Evolutionary conservation across 1,140 invertebrate species (phyloP).

Genomic region (Drosophila kohkoa): DNA sequence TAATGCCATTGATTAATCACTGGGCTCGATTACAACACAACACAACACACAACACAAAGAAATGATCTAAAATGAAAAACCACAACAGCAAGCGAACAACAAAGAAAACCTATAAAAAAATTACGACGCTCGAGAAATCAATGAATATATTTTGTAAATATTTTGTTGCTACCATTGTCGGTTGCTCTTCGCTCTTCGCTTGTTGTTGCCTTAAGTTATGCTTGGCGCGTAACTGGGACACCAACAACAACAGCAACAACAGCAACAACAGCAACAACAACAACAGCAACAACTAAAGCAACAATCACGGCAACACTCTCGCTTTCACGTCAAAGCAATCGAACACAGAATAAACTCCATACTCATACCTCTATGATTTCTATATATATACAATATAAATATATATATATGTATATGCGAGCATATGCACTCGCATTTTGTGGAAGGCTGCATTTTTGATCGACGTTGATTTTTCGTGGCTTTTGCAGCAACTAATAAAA

Average conservation of each 20-base stretch:
- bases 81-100: slow-evolving; percentile 22
- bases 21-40: slow-evolving; percentile 35
- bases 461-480: slow-evolving; percentile 15
- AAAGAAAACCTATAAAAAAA: slow-evolving; percentile 32
- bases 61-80: slow-evolving; percentile 55
- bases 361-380: slow-evolving; percentile 27
- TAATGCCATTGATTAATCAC: slow-evolving; percentile 57
- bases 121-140: slow-evolving; percentile 60
- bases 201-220: slow-evolving; percentile 48
- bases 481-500: slow-evolving; percentile 19
- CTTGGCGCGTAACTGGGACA: slow-evolving; percentile 61
- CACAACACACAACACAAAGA: slow-evolving; percentile 12
- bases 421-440: no score
- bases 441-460: slow-evolving; percentile 13
- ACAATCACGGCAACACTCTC: slow-evolving; percentile 60
- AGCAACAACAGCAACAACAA: slow-evolving; percentile 47
- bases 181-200: no score
- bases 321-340: slow-evolving; percentile 69
- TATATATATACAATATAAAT: no score
- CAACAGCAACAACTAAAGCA: slow-evolving; percentile 53
- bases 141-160: slow-evolving; percentile 77
- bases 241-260: slow-evolving; percentile 48
- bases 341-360: slow-evolving; percentile 70
- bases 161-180: slow-evolving; percentile 38
- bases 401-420: no score